These are phyloP conservation scores for Saimiri boliviensis DNA, from an alignment of 2,113 vertebrate genomes.

Conservation along the genomic window DNA sequence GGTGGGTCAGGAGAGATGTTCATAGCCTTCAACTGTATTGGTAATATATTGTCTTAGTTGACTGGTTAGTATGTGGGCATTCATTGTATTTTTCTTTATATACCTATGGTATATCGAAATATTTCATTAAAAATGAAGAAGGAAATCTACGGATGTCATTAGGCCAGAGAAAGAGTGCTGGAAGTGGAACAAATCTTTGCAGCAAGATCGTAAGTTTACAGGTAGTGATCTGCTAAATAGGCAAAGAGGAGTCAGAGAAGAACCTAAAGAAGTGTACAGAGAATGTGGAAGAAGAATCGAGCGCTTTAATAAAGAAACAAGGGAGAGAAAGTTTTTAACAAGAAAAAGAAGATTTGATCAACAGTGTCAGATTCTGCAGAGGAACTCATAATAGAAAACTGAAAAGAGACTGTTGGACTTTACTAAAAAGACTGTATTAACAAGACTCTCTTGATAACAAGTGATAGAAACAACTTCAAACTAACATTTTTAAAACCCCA, in stretches of 20 bases:
- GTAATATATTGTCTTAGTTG: neutral
- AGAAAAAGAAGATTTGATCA: neutral
- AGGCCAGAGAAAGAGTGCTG: neutral
- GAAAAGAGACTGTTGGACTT: neutral
- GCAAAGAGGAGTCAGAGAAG: neutral
- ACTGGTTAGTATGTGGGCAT: neutral
- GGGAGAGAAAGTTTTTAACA: neutral
- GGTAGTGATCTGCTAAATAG: neutral
- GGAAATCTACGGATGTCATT: neutral
- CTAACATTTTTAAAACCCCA: neutral
- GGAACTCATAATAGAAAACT: neutral
- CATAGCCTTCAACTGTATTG: neutral
- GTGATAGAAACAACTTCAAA: slow-evolving; percentile 18
- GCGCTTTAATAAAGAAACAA: neutral
- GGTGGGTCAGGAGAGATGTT: neutral
- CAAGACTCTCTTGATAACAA: neutral
- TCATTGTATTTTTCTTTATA: neutral
- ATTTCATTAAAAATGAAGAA: neutral
- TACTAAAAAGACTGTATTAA: neutral
- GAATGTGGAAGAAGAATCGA: neutral
- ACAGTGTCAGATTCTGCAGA: neutral
- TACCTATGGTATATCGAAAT: neutral
- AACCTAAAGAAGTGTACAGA: neutral
- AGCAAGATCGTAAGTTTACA: neutral
- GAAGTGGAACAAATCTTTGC: neutral